Evolutionary conservation across 2,797 vertebrate species (phyloP).

Genomic region (Picus viridis): DNA sequence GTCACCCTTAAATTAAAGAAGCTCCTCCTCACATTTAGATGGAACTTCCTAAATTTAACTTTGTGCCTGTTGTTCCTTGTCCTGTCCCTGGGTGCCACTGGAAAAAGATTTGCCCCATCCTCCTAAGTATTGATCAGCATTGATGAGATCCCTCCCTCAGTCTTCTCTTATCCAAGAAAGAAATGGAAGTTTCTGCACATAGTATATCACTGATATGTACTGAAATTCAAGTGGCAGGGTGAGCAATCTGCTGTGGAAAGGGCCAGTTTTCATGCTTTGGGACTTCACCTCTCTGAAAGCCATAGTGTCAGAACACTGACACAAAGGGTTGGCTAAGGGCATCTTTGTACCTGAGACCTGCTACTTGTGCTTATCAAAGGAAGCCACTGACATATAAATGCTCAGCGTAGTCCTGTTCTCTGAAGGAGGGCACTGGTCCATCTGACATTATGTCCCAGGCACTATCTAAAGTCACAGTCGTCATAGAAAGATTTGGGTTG

Average conservation of each 20-base stretch:
- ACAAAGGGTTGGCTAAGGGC: not conserved
- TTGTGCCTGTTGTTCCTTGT: no score
- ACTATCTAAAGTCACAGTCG: not conserved
- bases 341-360: not conserved
- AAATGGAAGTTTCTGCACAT: not conserved
- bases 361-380: not conserved
- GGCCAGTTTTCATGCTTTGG: not conserved
- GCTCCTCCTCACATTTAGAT: no score
- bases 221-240: not conserved
- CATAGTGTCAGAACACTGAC: not conserved
- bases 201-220: not conserved
- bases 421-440: not conserved
- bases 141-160: no score
- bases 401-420: not conserved
- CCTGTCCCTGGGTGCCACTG: no score
- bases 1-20: no score
- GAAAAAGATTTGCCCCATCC: no score
- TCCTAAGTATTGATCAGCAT: no score
- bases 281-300: not conserved
- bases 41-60: no score
- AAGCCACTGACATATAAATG: not conserved
- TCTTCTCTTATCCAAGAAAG: not conserved
- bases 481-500: no score
- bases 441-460: not conserved
- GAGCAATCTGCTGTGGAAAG: conserved; percentile 14